Evolutionary conservation across 2,797 vertebrate species (phyloP).

Genomic region (Notoglanidium macrostoma): DNA sequence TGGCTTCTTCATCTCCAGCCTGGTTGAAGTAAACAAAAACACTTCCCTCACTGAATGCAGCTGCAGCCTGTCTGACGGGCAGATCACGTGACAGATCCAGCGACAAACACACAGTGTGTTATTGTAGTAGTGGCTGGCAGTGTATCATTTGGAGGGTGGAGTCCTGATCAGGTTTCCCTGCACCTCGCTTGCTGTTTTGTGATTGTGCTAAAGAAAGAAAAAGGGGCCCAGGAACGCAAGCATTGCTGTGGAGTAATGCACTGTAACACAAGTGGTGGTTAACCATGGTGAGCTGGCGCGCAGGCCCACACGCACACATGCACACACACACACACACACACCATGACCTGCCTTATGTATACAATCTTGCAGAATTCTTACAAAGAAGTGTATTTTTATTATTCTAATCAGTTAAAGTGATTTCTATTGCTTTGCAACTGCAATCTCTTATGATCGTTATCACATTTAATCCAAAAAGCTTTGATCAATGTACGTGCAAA

Average conservation of each 20-base stretch:
- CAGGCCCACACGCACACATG: slow-evolving; percentile 43
- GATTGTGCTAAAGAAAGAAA: slow-evolving; percentile 62
- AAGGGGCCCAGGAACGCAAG: slow-evolving; percentile 54
- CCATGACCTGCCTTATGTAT: background rate
- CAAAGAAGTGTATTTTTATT: background rate
- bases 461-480: background rate
- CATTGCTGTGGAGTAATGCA: slow-evolving; percentile 73
- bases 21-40: slow-evolving; percentile 47
- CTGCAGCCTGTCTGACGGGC: slow-evolving; percentile 42
- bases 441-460: background rate
- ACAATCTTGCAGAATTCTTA: background rate
- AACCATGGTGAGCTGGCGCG: slow-evolving; percentile 66
- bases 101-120: slow-evolving; percentile 68
- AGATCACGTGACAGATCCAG: slow-evolving; percentile 48
- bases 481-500: background rate
- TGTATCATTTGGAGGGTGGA: slow-evolving; percentile 80
- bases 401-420: background rate
- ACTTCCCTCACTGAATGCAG: slow-evolving; percentile 38
- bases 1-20: slow-evolving; percentile 31
- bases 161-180: slow-evolving; percentile 75
- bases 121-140: slow-evolving; percentile 74
- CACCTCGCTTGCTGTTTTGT: slow-evolving; percentile 71
- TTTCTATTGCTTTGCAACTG: background rate
- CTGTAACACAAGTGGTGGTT: slow-evolving; percentile 80
- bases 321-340: slow-evolving; percentile 17